Percentiles rank a stretch among this genome's conserved stretches.
Conservation (phyloP, 2,888 invertebrate species). For the Ganaspis brasiliensis region DNA sequence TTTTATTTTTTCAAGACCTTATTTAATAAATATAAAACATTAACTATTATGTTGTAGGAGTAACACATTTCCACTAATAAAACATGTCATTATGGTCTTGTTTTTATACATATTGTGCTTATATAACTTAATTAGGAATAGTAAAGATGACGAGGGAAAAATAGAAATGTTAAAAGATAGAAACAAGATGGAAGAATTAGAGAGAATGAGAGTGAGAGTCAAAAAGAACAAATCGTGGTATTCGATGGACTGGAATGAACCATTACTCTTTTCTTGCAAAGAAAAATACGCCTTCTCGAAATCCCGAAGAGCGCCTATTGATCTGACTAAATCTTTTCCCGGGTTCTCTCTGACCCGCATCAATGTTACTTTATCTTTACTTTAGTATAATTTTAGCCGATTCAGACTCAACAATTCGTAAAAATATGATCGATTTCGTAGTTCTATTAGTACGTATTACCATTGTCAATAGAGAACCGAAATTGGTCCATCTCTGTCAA, state of each 20-base stretch:
- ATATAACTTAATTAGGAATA: too few relatives aligned
- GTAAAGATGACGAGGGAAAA: too few relatives aligned
- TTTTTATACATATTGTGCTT: too few relatives aligned
- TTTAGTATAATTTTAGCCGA: constrained; percentile 58
- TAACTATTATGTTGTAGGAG: too few relatives aligned
- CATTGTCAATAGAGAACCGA: too few relatives aligned
- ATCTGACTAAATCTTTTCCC: constrained; percentile 33
- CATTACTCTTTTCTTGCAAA: constrained; percentile 51
- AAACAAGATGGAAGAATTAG: neutral
- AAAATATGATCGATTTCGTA: too few relatives aligned
- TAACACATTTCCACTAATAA: too few relatives aligned
- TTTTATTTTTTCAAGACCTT: too few relatives aligned
- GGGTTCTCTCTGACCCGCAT: constrained; percentile 45
- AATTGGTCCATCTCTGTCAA: too few relatives aligned
- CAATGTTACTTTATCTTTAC: constrained; percentile 51
- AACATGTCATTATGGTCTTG: too few relatives aligned
- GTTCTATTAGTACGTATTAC: too few relatives aligned
- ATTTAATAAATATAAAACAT: too few relatives aligned
- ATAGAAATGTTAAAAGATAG: neutral
- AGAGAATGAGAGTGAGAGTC: neutral
- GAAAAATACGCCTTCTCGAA: constrained; percentile 47
- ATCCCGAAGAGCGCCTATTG: constrained; percentile 45
- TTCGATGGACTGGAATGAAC: constrained; percentile 49
- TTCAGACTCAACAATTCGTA: neutral
- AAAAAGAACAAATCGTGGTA: constrained; percentile 33